Conservation (phyloP, 2,797 vertebrate species). For the Amphiprion clarkii region DNA sequence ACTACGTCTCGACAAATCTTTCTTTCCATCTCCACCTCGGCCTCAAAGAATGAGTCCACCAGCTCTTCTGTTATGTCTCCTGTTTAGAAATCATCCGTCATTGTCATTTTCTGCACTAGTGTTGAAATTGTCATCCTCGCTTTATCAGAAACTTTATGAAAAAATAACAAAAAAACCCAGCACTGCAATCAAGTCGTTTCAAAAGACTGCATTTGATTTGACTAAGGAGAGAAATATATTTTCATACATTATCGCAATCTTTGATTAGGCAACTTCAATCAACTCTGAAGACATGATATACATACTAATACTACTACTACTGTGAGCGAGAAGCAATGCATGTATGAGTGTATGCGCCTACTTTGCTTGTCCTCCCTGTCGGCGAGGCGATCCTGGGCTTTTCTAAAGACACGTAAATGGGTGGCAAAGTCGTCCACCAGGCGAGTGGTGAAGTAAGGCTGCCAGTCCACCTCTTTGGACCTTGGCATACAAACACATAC, state of each 20-base stretch:
- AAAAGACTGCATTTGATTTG: not conserved
- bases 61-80: constrained; percentile 94
- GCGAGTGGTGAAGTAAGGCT: constrained; percentile 98
- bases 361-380: constrained; percentile 95
- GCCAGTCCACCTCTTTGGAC: constrained; percentile 98
- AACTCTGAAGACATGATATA: not conserved
- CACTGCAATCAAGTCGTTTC: not conserved
- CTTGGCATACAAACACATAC: constrained; percentile 43
- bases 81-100: constrained; percentile 51
- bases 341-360: constrained; percentile 62
- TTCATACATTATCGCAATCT: not conserved
- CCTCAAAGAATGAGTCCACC: constrained; percentile 97
- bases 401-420: constrained; percentile 97
- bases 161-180: too few species aligned
- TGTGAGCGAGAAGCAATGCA: not conserved
- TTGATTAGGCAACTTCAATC: not conserved
- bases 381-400: constrained; percentile 95
- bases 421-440: constrained; percentile 99
- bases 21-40: constrained; percentile 98
- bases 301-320: not conserved
- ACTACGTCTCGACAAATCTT: constrained; percentile 96
- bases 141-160: not conserved
- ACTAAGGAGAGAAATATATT: not conserved
- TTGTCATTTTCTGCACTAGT: not conserved
- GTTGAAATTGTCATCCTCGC: not conserved